These are phyloP conservation scores for Parauchenoglanis ngamensis DNA, from an alignment of 2,797 vertebrate species.

Conservation along the genomic window DNA sequence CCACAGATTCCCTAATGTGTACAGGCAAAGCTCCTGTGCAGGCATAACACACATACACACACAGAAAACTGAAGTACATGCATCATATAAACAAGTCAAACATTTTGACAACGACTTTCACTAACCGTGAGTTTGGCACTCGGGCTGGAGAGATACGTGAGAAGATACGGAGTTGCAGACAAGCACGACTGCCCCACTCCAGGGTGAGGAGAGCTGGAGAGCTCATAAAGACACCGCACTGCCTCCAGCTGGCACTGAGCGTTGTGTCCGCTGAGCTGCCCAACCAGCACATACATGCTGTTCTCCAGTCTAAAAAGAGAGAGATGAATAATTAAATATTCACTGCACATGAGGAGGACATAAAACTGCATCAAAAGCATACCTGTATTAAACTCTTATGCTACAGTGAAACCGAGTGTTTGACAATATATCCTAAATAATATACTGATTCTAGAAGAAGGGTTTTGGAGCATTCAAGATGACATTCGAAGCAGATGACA, in stretches of 20 bases:
- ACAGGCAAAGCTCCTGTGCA: slow-evolving; percentile 90
- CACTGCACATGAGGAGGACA: neutral
- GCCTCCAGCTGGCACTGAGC: slow-evolving; percentile 86
- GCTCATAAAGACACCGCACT: slow-evolving; percentile 84
- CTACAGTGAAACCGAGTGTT: neutral
- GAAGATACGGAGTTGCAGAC: slow-evolving; percentile 90
- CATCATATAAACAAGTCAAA: neutral
- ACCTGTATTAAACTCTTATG: neutral
- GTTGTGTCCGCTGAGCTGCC: slow-evolving; percentile 84
- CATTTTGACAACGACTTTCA: neutral
- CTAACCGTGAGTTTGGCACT: slow-evolving; percentile 88
- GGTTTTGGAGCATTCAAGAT: neutral
- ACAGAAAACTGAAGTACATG: slow-evolving; percentile 4
- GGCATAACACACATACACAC: neutral
- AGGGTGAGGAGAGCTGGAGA: slow-evolving; percentile 85
- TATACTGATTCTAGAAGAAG: neutral
- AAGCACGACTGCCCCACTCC: slow-evolving; percentile 81
- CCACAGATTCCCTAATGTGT: slow-evolving; percentile 90
- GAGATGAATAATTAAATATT: slow-evolving; percentile 7
- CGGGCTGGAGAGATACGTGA: slow-evolving; percentile 90
- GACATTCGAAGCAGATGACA: neutral
- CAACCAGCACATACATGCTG: slow-evolving; percentile 80
- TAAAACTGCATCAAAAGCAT: neutral
- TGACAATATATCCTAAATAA: neutral
- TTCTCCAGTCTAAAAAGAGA: slow-evolving; percentile 80